Conservation (phyloP, 2,888 invertebrate species). For the Didymodactylos carnosus region DNA sequence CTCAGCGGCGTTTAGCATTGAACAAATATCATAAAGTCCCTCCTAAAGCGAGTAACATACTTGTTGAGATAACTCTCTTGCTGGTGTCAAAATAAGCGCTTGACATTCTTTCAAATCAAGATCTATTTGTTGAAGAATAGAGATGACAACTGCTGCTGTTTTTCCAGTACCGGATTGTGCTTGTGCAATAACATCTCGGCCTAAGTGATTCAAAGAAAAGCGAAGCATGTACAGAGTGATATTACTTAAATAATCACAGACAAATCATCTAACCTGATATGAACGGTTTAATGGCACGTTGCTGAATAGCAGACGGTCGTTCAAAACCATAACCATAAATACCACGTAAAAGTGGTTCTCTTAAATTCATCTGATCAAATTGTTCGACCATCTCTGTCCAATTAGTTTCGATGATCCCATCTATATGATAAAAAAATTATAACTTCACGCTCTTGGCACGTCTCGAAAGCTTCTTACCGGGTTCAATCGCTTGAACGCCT, state of each 20-base stretch:
- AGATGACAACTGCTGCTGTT: slow-evolving; percentile 97
- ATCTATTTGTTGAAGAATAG: slow-evolving; percentile 56
- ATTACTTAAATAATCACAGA: too few species aligned
- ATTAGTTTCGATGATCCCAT: neutral
- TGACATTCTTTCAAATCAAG: slow-evolving; percentile 76
- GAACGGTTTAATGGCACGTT: slow-evolving; percentile 14
- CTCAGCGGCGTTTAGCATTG: neutral
- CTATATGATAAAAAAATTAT: neutral
- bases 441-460: too few species aligned
- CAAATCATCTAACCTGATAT: slow-evolving; percentile 32
- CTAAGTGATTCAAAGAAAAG: slow-evolving; percentile 28
- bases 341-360: slow-evolving; percentile 11
- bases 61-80: slow-evolving; percentile 59
- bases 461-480: neutral
- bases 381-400: neutral
- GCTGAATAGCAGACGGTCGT: slow-evolving; percentile 14
- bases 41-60: too few species aligned
- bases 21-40: too few species aligned
- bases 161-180: slow-evolving; percentile 99
- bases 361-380: slow-evolving; percentile 14
- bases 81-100: slow-evolving; percentile 90
- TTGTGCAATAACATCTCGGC: slow-evolving; percentile 94
- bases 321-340: slow-evolving; percentile 15
- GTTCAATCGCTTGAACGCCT: neutral
- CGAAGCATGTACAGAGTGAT: too few species aligned